phyloP scores from a whole-genome alignment of 2,113 vertebrate species.

The Pangasianodon hypophthalmus region DNA sequence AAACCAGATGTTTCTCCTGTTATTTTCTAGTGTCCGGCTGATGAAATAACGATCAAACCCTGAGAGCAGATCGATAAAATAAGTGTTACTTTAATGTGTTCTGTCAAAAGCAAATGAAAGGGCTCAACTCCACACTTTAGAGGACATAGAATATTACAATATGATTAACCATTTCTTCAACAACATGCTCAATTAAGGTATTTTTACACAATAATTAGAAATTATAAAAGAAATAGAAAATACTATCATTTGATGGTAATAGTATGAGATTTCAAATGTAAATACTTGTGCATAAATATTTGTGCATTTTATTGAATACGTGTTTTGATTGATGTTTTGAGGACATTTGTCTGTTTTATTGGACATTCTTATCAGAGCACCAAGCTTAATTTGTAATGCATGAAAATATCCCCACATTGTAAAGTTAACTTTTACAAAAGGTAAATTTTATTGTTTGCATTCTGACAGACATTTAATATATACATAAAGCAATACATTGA shows the following conservation, averaged over 20 bases:
- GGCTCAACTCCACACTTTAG: conserved; percentile 25
- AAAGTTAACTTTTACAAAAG: background rate
- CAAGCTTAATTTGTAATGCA: background rate
- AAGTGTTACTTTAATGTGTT: conserved; percentile 56
- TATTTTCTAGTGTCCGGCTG: conserved; percentile 79
- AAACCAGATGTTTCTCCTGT: conserved; percentile 82
- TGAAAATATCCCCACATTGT: background rate
- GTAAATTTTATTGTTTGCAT: background rate
- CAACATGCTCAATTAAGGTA: background rate
- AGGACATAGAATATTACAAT: background rate
- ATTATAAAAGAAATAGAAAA: background rate
- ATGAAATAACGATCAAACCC: conserved; percentile 82
- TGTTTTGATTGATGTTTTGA: background rate
- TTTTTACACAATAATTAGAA: background rate
- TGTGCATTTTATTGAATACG: background rate
- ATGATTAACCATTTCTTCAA: background rate
- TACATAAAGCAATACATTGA: background rate
- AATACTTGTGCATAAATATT: background rate
- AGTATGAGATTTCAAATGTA: background rate
- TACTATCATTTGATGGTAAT: background rate
- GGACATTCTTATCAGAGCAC: background rate
- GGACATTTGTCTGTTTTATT: background rate
- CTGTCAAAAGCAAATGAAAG: conserved; percentile 35
- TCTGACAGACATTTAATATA: background rate
- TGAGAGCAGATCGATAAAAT: conserved; percentile 63